These are phyloP conservation scores for Campylorhamphus procurvoides DNA, from an alignment of 2,113 vertebrate species.

Conservation along the genomic window DNA sequence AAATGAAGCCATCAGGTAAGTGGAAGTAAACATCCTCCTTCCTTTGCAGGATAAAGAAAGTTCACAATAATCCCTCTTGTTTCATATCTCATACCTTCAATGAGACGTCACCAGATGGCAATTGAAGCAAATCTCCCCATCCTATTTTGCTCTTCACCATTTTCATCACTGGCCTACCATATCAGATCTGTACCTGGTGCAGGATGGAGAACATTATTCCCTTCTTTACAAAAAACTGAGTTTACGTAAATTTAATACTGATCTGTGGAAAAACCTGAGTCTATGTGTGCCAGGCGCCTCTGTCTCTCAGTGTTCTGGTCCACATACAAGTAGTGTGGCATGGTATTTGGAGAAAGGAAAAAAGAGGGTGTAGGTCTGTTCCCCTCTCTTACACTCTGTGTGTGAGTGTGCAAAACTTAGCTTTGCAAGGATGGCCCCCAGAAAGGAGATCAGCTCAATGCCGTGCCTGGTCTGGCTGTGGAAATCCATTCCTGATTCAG, in stretches of 20 bases:
- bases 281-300: neutral
- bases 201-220: neutral
- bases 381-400: neutral
- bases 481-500: neutral
- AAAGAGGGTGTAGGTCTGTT: neutral
- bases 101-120: neutral
- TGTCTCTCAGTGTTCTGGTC: neutral
- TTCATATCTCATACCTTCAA: slow-evolving; percentile 58
- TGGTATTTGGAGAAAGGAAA: neutral
- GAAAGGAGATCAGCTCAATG: neutral
- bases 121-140: neutral
- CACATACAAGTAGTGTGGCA: neutral
- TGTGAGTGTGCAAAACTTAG: neutral
- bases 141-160: neutral
- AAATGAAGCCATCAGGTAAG: slow-evolving; percentile 30
- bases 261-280: neutral
- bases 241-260: neutral
- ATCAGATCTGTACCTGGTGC: neutral
- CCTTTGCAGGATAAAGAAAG: slow-evolving; percentile 20
- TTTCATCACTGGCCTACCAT: neutral
- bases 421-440: neutral
- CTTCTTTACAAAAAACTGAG: neutral
- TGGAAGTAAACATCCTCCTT: slow-evolving; percentile 60
- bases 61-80: slow-evolving; percentile 56
- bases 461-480: neutral